These are phyloP conservation scores for Chesias legatella DNA, from an alignment of 2,888 invertebrate species.

Conservation along the genomic window DNA sequence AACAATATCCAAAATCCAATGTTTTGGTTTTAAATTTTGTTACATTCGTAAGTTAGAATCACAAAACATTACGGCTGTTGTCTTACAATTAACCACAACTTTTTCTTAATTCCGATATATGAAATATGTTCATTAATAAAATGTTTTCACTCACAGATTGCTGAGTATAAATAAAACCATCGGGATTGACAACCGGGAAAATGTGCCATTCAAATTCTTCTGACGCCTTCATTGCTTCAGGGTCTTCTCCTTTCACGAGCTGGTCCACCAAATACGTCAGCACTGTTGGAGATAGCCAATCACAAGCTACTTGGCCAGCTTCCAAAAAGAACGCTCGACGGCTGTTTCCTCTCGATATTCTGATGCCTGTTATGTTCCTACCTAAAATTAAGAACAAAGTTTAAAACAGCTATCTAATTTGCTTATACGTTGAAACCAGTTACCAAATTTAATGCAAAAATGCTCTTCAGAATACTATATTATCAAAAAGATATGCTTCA, in stretches of 20 bases:
- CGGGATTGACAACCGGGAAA: constrained; percentile 87
- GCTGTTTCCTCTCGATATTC: constrained; percentile 51
- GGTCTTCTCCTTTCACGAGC: constrained; percentile 77
- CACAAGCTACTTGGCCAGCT: constrained; percentile 85
- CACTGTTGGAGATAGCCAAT: constrained; percentile 86
- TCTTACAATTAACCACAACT: too few species aligned
- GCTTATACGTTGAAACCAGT: not conserved
- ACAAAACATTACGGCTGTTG: too few species aligned
- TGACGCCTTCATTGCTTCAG: constrained; percentile 67
- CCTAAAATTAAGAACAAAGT: constrained; percentile 37
- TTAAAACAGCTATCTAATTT: not conserved
- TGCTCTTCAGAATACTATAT: too few species aligned
- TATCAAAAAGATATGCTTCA: too few species aligned
- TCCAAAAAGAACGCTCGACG: constrained; percentile 54
- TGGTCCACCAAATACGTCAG: constrained; percentile 82
- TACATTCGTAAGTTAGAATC: too few species aligned
- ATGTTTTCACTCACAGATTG: constrained; percentile 57
- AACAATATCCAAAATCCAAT: too few species aligned
- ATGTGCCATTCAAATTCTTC: constrained; percentile 86
- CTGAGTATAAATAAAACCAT: constrained; percentile 87
- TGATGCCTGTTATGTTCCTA: constrained; percentile 70
- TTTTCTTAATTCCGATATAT: too few species aligned
- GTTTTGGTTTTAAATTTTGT: too few species aligned
- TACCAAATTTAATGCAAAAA: too few species aligned
- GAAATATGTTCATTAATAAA: too few species aligned